Conservation (phyloP, 2,888 invertebrate genomes). For the Pristionchus maxplancki region DNA sequence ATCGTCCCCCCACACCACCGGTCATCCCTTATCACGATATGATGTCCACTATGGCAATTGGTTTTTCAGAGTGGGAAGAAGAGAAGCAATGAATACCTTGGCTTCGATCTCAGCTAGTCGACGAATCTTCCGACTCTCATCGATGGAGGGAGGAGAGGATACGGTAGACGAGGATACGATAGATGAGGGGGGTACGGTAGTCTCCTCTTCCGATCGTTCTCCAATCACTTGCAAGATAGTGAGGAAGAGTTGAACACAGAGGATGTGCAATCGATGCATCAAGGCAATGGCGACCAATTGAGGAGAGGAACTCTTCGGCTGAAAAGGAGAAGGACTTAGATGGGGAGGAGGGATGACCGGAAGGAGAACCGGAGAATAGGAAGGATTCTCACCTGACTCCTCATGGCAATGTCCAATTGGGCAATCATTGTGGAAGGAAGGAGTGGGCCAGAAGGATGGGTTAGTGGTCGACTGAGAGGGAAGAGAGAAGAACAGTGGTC, state of each 20-base stretch:
- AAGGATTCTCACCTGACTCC: slow-evolving; percentile 40
- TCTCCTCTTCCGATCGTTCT: not conserved
- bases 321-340: slow-evolving; percentile 35
- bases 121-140: slow-evolving; percentile 22
- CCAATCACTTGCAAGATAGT: slow-evolving; percentile 49
- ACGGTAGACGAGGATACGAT: slow-evolving; percentile 8
- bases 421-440: slow-evolving; percentile 19
- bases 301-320: slow-evolving; percentile 18
- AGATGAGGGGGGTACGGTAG: not conserved
- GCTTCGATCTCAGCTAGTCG: slow-evolving; percentile 48
- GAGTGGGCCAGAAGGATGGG: not conserved
- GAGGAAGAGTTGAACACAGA: slow-evolving; percentile 50
- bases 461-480: not conserved
- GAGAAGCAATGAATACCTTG: slow-evolving; percentile 25
- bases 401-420: slow-evolving; percentile 34
- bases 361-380: not conserved
- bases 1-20: not conserved
- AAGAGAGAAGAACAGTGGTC: slow-evolving; percentile 10
- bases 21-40: not conserved
- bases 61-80: not conserved
- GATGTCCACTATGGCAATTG: not conserved
- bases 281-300: slow-evolving; percentile 48
- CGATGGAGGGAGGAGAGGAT: slow-evolving; percentile 34
- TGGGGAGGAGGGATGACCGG: not conserved
- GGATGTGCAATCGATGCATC: slow-evolving; percentile 48